A percentile compares a stretch with the other conserved stretches of the same genome.
Conservation (phyloP, 1,140 invertebrate genomes). For the Philaenus spumarius region DNA sequence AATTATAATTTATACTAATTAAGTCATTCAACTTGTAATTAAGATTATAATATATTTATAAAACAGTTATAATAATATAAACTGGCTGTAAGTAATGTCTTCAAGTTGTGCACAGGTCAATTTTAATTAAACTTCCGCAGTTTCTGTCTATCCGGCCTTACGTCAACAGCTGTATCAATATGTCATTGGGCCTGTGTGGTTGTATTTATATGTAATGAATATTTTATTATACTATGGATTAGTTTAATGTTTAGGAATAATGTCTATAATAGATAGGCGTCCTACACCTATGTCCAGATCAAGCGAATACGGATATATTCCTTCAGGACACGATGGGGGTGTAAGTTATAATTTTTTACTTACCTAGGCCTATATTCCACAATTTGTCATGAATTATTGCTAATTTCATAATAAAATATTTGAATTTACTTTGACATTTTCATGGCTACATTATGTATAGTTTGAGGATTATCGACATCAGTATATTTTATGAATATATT, state of each 20-base stretch:
- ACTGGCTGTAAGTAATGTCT: no score
- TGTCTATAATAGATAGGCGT: slow-evolving; percentile 15
- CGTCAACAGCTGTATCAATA: slow-evolving; percentile 15
- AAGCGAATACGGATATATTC: slow-evolving; percentile 34
- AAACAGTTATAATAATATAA: no score
- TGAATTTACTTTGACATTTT: slow-evolving; percentile 3
- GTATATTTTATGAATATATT: no score
- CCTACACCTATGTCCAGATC: slow-evolving; percentile 27
- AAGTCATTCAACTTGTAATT: no score
- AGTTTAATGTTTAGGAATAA: slow-evolving; percentile 10
- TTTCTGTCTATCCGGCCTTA: background rate
- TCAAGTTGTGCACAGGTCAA: no score
- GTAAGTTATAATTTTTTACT: slow-evolving; percentile 30
- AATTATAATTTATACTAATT: no score
- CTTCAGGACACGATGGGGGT: slow-evolving; percentile 33
- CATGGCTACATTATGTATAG: background rate
- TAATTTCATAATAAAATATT: slow-evolving; percentile 5
- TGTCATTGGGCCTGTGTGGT: background rate
- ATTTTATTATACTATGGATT: slow-evolving; percentile 7
- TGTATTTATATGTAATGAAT: background rate
- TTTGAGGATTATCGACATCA: no score
- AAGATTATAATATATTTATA: no score
- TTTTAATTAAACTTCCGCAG: no score
- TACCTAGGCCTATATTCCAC: background rate
- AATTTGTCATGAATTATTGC: background rate